Conservation (phyloP, 1,140 invertebrate species). For the Harlomillsia oculata region DNA sequence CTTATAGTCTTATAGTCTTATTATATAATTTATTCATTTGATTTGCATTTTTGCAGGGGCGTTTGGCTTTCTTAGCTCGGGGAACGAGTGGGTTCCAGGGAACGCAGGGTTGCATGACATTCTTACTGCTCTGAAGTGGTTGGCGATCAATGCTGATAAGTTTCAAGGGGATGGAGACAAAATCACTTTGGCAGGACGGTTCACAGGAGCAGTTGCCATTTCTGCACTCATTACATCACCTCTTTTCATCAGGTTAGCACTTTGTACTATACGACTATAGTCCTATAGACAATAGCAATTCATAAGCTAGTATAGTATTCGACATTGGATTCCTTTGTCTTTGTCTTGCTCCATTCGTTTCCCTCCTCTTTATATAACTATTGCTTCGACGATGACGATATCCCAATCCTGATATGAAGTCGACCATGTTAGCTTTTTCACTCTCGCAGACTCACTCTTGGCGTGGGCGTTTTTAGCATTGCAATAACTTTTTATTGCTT, state of each 20-base stretch:
- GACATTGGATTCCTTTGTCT: not conserved
- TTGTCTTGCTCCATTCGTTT: not conserved
- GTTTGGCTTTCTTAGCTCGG: conserved; percentile 47
- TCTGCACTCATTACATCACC: conserved; percentile 34
- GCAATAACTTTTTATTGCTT: too few species aligned
- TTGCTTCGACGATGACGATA: not conserved
- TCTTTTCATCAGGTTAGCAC: not conserved
- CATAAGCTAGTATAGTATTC: too few species aligned
- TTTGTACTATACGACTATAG: not conserved
- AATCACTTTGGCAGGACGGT: conserved; percentile 48
- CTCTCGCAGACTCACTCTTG: too few species aligned
- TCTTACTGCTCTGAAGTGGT: conserved; percentile 44
- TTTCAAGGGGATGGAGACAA: conserved; percentile 48
- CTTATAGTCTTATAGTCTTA: not conserved
- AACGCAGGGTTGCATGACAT: conserved; percentile 51
- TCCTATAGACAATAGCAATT: not conserved
- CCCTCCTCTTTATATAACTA: not conserved
- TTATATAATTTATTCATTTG: not conserved
- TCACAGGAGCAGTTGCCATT: conserved; percentile 37
- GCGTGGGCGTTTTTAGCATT: too few species aligned
- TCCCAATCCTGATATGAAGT: too few species aligned
- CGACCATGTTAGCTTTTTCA: too few species aligned
- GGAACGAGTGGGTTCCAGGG: conserved; percentile 44
- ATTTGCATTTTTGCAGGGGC: conserved; percentile 24
- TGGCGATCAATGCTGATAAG: conserved; percentile 45